phyloP scores from a whole-genome alignment of 2,113 vertebrate genomes.

The Poeciliopsis turrubarensis region DNA sequence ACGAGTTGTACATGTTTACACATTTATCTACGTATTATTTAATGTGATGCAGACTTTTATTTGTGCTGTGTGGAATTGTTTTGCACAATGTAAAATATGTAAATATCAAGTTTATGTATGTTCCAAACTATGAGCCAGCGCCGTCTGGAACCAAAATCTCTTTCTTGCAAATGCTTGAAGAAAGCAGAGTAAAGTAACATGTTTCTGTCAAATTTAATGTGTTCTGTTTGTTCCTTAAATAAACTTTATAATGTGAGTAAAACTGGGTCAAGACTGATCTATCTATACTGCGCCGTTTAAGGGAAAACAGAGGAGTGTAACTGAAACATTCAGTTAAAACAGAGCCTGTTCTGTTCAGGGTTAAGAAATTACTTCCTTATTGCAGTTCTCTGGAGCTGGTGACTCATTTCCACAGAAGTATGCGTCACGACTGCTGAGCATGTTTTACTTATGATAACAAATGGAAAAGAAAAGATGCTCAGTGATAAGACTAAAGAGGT shows the following conservation, averaged over 20 bases:
- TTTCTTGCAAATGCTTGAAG: not conserved
- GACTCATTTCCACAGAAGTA: slow-evolving; percentile 24
- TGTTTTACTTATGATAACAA: slow-evolving; percentile 1
- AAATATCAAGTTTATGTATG: not conserved
- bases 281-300: not conserved
- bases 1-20: no score
- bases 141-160: not conserved
- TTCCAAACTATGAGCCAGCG: not conserved
- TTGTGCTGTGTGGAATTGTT: not conserved
- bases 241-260: not conserved
- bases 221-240: not conserved
- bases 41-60: no score
- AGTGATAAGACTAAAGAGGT: not conserved
- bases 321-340: not conserved
- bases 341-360: not conserved
- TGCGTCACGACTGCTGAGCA: not conserved
- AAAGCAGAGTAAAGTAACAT: not conserved
- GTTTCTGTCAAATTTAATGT: not conserved
- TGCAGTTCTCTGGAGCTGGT: slow-evolving; percentile 41
- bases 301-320: not conserved
- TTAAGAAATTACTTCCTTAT: slow-evolving; percentile 55
- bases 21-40: no score
- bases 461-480: not conserved
- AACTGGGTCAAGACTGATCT: not conserved
- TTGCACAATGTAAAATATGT: no score